Base-by-base conservation (phyloP, 2,888 invertebrate genomes). In the Habroteleia sp. region DNA sequence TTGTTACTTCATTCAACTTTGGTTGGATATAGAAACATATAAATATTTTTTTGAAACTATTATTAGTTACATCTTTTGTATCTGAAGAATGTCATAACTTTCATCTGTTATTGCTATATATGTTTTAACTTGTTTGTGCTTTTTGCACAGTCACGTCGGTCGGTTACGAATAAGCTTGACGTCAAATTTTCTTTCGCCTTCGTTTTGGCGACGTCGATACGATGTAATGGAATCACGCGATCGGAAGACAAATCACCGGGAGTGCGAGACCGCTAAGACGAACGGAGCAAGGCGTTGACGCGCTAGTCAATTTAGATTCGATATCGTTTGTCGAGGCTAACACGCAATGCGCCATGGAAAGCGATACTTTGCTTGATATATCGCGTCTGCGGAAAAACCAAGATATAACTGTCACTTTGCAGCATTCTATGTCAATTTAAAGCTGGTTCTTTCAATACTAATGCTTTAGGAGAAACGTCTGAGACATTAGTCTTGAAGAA, bases 191-290 rank as follows among this genome's bases (percentile, higher is more conserved):
- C 31, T 16, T 39, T 7, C 29, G 29, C 11, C 31, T 48, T 11
- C 27, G 8, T 37, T 35, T 44, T 20, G 20, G 41, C 29, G 23
- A 66, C 23, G 29, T 23, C 60, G 44, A 63, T 65, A 63, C 41
- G 60, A 73, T 66, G 39, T 44, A 73, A 66, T 66, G 41, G 66
- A 52, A 66, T 73, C 73, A 73, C 66, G 73, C 65, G 65, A 73
- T 60, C 60, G 29, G 23, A 58, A 73, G 60, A 60, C 73, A 60
- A 73, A 66, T 73, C 66, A 73, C 60, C 52, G 35, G 23, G n/a
- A 13, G 23, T 13, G 56, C 41, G 13, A 41, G 58, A 42, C 44
- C 14, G 62, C 56, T 35, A 72, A 56, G 54, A 52, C 69, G 41
- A 29, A 5, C 50, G 17, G 10, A 23, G 35, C 16, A 11, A 65